Conservation (phyloP, 1,140 invertebrate genomes). For the Thaumatotibia leucotreta region DNA sequence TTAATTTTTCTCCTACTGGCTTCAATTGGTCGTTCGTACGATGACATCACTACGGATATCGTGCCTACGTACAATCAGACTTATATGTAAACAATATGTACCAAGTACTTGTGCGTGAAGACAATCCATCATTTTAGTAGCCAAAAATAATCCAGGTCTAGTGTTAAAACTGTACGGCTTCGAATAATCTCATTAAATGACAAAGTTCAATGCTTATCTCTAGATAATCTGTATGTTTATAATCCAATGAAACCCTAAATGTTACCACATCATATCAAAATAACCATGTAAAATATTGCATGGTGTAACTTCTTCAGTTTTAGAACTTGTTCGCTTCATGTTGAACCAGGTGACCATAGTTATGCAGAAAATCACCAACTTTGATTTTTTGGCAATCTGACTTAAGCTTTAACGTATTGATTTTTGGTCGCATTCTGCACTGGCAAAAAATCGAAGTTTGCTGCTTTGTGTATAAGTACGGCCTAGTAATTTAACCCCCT, state of each 20-base stretch:
- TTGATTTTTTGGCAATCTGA: no score
- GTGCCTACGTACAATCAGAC: not conserved
- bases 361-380: no score
- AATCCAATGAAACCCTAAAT: not conserved
- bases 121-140: not conserved
- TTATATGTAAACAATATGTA: not conserved
- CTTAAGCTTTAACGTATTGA: no score
- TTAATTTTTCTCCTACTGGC: not conserved
- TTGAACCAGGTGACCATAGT: no score
- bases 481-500: no score
- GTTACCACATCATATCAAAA: no score
- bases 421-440: no score
- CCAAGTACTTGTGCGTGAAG: not conserved
- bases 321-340: no score
- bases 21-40: conserved; percentile 1
- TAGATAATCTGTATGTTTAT: not conserved
- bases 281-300: no score
- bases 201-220: not conserved
- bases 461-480: no score
- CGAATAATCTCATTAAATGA: not conserved
- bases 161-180: not conserved
- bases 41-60: conserved; percentile 9
- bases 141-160: not conserved
- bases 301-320: no score
- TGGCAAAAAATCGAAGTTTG: no score